These are phyloP conservation scores for Epirrhoe tristata DNA, from an alignment of 2,888 invertebrate species.

Conservation along the genomic window DNA sequence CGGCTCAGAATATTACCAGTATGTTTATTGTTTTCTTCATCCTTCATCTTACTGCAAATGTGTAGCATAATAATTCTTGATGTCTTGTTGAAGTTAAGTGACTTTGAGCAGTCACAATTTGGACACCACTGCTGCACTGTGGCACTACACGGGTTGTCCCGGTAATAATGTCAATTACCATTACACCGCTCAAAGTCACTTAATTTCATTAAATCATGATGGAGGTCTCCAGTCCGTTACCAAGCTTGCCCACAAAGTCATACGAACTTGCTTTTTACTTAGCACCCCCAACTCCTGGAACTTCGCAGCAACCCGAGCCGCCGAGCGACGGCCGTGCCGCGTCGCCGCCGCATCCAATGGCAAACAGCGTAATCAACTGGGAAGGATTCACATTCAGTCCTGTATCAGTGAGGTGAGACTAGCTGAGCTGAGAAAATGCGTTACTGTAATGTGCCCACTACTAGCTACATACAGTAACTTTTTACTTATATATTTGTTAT, in stretches of 20 bases:
- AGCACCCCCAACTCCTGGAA: conserved; percentile 57
- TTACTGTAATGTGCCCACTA: too few relatives aligned
- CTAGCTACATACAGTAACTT: too few relatives aligned
- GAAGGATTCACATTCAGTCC: conserved; percentile 71
- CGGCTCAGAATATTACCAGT: conserved; percentile 52
- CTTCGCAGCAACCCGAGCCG: conserved; percentile 57
- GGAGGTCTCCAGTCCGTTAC: too few relatives aligned
- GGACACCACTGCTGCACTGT: too few relatives aligned
- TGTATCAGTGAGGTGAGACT: conserved; percentile 56
- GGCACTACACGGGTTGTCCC: too few relatives aligned
- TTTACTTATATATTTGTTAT: too few relatives aligned
- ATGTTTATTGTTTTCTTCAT: conserved; percentile 25
- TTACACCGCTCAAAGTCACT: too few relatives aligned
- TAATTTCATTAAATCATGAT: too few relatives aligned
- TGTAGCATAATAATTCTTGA: too few relatives aligned
- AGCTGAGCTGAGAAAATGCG: background rate
- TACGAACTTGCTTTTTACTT: background rate
- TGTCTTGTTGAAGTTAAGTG: too few relatives aligned
- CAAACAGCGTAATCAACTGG: conserved; percentile 58
- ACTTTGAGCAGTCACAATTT: background rate
- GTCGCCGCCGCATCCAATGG: background rate
- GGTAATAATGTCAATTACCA: too few relatives aligned
- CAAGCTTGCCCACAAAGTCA: background rate
- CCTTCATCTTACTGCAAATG: background rate
- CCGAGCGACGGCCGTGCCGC: conserved; percentile 47